Percentiles rank a stretch among this genome's conserved stretches.
phyloP scores from a whole-genome alignment of 2,888 invertebrate species.

The Sarcophaga rosellei region DNA sequence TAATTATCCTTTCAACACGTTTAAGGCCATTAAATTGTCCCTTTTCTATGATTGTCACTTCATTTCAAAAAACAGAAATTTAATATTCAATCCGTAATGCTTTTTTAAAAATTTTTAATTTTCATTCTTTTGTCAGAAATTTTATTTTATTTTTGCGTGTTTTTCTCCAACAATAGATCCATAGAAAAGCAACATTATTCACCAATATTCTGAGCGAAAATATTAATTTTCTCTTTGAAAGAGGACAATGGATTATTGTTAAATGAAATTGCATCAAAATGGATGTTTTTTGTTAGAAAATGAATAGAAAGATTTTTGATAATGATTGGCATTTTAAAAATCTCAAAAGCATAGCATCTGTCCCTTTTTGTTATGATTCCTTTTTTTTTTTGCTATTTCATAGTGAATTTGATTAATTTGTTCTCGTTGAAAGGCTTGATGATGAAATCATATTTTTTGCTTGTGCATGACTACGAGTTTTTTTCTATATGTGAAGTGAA shows the following conservation, averaged over 20 bases:
- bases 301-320: not conserved
- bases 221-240: not conserved
- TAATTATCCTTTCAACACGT: no score
- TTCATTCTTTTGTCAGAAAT: conserved; percentile 12
- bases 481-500: no score
- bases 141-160: not conserved
- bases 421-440: not conserved
- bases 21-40: no score
- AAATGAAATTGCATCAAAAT: conserved; percentile 12
- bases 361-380: not conserved
- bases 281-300: no score
- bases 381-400: not conserved
- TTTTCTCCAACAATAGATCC: conserved; percentile 28
- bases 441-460: not conserved
- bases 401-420: not conserved
- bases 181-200: conserved; percentile 15
- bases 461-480: no score
- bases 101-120: no score
- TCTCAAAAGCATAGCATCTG: no score
- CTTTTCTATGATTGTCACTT: no score
- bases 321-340: conserved; percentile 18
- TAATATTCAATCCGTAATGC: no score
- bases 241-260: conserved; percentile 16
- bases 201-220: conserved; percentile 2
- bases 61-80: no score